Evolutionary conservation across 2,113 vertebrate genomes (phyloP).

Genomic region (Chaetops frenatus): DNA sequence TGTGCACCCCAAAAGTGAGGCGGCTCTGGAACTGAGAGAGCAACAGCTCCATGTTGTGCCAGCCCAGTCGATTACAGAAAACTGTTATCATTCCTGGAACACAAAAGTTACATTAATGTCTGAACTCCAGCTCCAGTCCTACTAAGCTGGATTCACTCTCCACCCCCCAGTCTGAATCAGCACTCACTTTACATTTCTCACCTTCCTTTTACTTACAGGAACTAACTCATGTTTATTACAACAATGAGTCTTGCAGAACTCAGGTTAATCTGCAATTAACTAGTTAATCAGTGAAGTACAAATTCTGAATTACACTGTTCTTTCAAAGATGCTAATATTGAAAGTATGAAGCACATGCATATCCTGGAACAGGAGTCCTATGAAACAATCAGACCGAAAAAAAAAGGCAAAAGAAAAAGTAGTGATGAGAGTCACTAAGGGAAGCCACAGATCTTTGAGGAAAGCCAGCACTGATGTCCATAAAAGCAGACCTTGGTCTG

Average conservation of each 20-base stretch:
- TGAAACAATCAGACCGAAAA: not conserved
- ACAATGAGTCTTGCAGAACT: not conserved
- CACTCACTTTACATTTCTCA: not conserved
- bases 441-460: not conserved
- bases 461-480: not conserved
- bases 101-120: not conserved
- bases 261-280: not conserved
- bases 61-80: slow-evolving; percentile 92
- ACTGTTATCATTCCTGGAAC: slow-evolving; percentile 91
- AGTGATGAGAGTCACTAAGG: not conserved
- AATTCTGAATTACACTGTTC: not conserved
- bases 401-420: not conserved
- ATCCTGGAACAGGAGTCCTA: not conserved
- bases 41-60: slow-evolving; percentile 96
- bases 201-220: not conserved
- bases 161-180: not conserved
- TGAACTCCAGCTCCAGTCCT: not conserved
- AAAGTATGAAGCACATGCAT: not conserved
- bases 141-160: not conserved
- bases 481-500: not conserved
- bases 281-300: not conserved
- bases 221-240: not conserved
- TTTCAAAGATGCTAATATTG: not conserved
- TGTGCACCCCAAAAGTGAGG: slow-evolving; percentile 90
- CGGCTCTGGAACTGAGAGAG: slow-evolving; percentile 95